A percentile compares a stretch with the other conserved stretches of the same genome.
Conservation (phyloP, 2,113 vertebrate genomes). For the Columba janthina region DNA sequence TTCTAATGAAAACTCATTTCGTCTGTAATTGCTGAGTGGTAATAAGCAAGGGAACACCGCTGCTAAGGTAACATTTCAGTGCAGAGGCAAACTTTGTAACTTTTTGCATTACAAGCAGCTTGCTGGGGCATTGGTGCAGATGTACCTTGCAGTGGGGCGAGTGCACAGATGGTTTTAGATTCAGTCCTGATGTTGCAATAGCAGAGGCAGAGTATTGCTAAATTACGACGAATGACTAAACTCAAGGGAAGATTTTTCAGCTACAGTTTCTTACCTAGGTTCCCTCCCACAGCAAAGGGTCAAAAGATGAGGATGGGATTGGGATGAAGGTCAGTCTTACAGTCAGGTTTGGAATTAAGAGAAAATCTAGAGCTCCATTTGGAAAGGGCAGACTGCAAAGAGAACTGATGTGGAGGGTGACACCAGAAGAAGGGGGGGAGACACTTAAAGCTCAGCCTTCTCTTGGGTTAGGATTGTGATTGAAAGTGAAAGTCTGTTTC, state of each 20-base stretch:
- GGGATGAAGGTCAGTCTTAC: not conserved
- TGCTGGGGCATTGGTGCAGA: not conserved
- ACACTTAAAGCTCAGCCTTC: not conserved
- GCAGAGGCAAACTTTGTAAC: not conserved
- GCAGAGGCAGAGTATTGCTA: not conserved
- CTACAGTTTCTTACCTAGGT: not conserved
- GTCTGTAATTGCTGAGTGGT: not conserved
- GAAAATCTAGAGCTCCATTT: not conserved
- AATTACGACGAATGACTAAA: not conserved
- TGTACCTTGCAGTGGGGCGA: not conserved
- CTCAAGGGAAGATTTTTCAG: not conserved
- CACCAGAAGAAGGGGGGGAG: not conserved
- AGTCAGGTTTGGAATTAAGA: not conserved
- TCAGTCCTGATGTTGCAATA: not conserved
- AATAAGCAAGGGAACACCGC: not conserved
- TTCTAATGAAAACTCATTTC: not conserved
- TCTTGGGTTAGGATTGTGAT: not conserved
- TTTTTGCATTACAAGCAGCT: not conserved
- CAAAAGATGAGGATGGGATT: not conserved
- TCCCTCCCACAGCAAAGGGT: not conserved
- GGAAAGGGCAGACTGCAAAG: not conserved
- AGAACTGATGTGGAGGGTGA: not conserved
- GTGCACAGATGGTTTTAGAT: not conserved
- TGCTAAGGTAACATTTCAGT: not conserved
- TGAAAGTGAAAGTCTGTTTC: not conserved